These are phyloP conservation scores for Drosophila trapezifrons DNA, from an alignment of 1,140 invertebrate genomes.

Conservation along the genomic window DNA sequence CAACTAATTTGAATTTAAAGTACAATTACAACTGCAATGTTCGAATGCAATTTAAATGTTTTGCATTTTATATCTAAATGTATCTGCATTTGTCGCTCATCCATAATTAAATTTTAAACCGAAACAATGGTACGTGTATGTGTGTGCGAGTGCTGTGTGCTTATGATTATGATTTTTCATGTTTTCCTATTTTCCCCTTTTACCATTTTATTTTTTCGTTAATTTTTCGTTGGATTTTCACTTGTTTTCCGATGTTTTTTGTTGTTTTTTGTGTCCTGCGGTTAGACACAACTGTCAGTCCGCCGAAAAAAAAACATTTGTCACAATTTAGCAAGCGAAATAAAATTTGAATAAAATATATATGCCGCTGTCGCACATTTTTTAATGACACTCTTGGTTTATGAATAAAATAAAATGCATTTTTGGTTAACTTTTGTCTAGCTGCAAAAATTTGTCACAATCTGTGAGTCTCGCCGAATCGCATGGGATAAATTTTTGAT, in stretches of 20 bases:
- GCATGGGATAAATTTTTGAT: conserved; percentile 66
- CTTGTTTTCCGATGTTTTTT: conserved; percentile 20
- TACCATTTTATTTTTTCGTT: background rate
- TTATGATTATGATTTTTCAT: conserved; percentile 72
- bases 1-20: conserved; percentile 71
- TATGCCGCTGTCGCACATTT: conserved; percentile 46
- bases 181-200: conserved; percentile 28
- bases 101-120: conserved; percentile 54
- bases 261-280: conserved; percentile 56
- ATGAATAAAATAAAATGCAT: conserved; percentile 74
- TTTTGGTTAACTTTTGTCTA: conserved; percentile 41
- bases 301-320: conserved; percentile 57
- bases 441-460: conserved; percentile 49
- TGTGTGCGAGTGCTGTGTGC: conserved; percentile 12
- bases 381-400: conserved; percentile 73
- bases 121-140: background rate
- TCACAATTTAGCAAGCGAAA: conserved; percentile 73
- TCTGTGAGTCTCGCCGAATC: conserved; percentile 10
- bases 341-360: conserved; percentile 77
- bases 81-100: conserved; percentile 47
- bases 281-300: conserved; percentile 74
- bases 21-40: conserved; percentile 44
- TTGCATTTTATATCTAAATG: conserved; percentile 13
- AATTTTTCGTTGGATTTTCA: conserved; percentile 26
- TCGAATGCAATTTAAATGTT: conserved; percentile 46